These are phyloP conservation scores for Triplophysa dalaica DNA, from an alignment of 2,113 vertebrate species.

Conservation along the genomic window DNA sequence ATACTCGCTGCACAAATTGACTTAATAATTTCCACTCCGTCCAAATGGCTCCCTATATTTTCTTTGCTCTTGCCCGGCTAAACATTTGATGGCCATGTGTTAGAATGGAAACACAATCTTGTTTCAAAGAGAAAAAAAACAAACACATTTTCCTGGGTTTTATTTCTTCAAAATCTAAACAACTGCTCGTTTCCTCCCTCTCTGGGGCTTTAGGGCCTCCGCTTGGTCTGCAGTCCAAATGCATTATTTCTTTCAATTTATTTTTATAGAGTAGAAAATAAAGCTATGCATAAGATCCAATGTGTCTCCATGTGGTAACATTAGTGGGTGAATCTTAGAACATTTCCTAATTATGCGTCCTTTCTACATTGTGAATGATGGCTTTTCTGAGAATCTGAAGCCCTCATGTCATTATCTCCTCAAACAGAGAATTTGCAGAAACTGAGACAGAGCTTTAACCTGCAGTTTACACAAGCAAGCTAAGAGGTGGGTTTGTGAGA, in stretches of 20 bases:
- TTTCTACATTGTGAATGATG: conserved; percentile 30
- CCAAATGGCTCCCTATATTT: conserved; percentile 47
- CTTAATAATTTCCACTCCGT: conserved; percentile 60
- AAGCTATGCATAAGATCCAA: conserved; percentile 34
- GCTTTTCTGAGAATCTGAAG: conserved; percentile 23
- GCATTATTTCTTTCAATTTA: conserved; percentile 51
- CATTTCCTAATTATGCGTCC: conserved; percentile 25
- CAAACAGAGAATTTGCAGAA: neutral
- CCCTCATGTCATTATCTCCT: neutral
- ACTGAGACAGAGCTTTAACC: neutral
- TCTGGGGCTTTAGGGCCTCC: neutral
- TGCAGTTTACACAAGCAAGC: neutral
- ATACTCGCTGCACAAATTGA: conserved; percentile 48
- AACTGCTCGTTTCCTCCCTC: neutral
- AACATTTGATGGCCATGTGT: conserved; percentile 57
- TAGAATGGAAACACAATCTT: conserved; percentile 52
- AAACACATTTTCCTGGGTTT: conserved; percentile 35
- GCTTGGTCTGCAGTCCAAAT: conserved; percentile 43
- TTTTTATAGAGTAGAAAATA: conserved; percentile 53
- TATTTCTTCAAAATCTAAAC: conserved; percentile 23
- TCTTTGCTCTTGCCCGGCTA: conserved; percentile 10
- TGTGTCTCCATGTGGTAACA: conserved; percentile 36
- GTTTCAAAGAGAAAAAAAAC: conserved; percentile 55
- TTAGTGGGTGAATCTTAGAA: conserved; percentile 35
- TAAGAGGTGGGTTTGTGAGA: neutral